Base-by-base conservation (phyloP, 2,113 vertebrate species). In the Balaenoptera acutorostrata region DNA sequence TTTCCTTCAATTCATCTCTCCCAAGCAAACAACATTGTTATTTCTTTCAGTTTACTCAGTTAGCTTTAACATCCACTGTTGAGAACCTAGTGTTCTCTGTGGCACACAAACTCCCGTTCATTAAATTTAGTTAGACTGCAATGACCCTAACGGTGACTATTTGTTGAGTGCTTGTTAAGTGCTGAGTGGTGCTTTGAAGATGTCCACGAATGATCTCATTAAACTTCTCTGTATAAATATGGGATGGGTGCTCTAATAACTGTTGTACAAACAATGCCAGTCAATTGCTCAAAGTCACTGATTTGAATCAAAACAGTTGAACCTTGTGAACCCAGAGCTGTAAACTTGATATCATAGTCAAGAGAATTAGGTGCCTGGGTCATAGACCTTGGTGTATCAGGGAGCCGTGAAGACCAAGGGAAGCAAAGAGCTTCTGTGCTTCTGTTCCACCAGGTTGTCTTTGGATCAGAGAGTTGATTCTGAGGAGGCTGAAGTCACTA, bases 271-370 rank as follows among this genome's bases (percentile, higher is more conserved):
- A n/a, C 72, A 8, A n/a, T 8, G 52, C 5, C 8, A 29, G 10
- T 14, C 6, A 25, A 7, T 44, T 12, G 46, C n/a, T 23, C 11
- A 27, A 10, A 23, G 41, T 36, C 23, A 2, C 61, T 77, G 85
- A n/a, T 41, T 63, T 41, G 39, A 68, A 17, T 77, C 27, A 31
- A 17, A n/a, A n/a, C 11, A 33, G 11, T 61, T 13, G 23, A 25
- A 63, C 59, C 29, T 61, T 2, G 0, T 61, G 39, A 36, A 29
- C 25, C 6, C 12, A 14, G 20, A 52, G 44, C 25, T 44, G 4
- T 27, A 66, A 63, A 27, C 8, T 31, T n/a, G 18, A 29, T 25
- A 5, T 12, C 13, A 39, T 0, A 13, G 3, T 14, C 2, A 21
- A 33, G 36, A 27, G 21, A 12, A 10, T 57, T 63, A 31, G 36